Base-by-base conservation (phyloP, 2,888 invertebrate species). In the Orthosia cruda region DNA sequence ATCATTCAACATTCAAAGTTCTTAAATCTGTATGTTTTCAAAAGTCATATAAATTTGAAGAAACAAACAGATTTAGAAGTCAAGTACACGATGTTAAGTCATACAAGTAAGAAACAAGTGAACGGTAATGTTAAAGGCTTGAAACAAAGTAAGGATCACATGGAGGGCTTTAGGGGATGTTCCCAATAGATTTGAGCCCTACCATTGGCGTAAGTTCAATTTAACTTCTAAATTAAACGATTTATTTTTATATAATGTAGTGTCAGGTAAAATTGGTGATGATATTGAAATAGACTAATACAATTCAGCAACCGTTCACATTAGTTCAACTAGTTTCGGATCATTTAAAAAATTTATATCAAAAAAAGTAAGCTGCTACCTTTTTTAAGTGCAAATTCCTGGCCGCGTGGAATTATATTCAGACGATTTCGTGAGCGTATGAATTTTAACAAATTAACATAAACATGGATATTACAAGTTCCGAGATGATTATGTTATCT, bases 111-210 rank as follows among this genome's bases (percentile, higher is more conserved):
- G 84, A 88, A 87, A 90, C 88, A 88, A 89, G 80, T 86, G 62
- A 78, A 84, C 84, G 77, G 87, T 89, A 88, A 90, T 89, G 84
- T 85, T 63, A 77, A 87, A 89, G 85, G 78, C 88, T 92, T 87
- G 86, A 89, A 89, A 90, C 90, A 87, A 88, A 89, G 88, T 90
- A 88, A 87, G 84, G 85, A 88, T 87, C 76, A 88, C 85, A 84
- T 81, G 79, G 78, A 84, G 84, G 80, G 89, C 87, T 90, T 86
- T 72, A 89, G 83, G 85, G 83, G 81, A 87, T 85, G 87, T 80
- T 90, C 85, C 77, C 83, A 78, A 89, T 84, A 89, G 78, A 86
- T 83, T 81, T 71, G 77, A 71, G 20, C 87, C 87, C 81, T 91
- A 91, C 91, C 64, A 89, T 18, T 55, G 67, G 80, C 76, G 76